A percentile compares a stretch with the other conserved stretches of the same genome.
These are phyloP conservation scores for Murina feae DNA, from an alignment of 2,113 vertebrate species.

Conservation along the genomic window DNA sequence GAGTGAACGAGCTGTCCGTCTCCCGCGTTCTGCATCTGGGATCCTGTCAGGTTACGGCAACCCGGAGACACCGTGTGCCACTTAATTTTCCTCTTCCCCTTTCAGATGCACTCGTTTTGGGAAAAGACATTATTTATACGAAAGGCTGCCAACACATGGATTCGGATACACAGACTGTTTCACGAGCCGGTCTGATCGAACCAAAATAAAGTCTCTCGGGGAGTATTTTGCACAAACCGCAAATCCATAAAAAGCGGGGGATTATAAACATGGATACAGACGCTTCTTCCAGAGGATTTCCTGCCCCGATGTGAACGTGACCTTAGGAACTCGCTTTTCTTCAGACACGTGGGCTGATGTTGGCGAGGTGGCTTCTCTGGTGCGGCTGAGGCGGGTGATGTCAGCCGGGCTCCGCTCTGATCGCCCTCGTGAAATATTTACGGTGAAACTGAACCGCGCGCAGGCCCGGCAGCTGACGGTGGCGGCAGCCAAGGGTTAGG, in stretches of 20 bases:
- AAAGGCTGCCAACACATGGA: constrained; percentile 53
- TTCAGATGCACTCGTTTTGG: constrained; percentile 48
- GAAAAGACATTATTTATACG: constrained; percentile 61
- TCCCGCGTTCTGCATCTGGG: neutral
- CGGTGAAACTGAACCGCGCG: neutral
- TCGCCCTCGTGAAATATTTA: constrained; percentile 51
- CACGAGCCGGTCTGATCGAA: constrained; percentile 35
- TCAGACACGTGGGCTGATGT: constrained; percentile 37
- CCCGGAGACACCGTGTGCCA: constrained; percentile 31
- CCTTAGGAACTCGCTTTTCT: constrained; percentile 55
- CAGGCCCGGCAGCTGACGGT: neutral
- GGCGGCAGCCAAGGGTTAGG: neutral
- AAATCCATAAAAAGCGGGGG: constrained; percentile 50
- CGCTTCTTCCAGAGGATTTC: constrained; percentile 57
- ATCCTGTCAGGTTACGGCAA: constrained; percentile 14
- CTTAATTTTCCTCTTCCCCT: constrained; percentile 56
- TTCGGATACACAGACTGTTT: constrained; percentile 39
- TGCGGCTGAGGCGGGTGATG: constrained; percentile 41
- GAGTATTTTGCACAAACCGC: constrained; percentile 20
- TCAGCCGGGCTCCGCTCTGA: constrained; percentile 47
- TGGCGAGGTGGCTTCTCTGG: constrained; percentile 56
- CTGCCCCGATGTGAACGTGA: constrained; percentile 45
- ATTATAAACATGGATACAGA: constrained; percentile 47
- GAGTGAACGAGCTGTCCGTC: neutral
- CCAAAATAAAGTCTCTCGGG: constrained; percentile 56